Evolutionary conservation across 2,113 vertebrate species (phyloP), one percentile per base, ranked within the genome.

Genomic region (Falcunculus frontatus): DNA sequence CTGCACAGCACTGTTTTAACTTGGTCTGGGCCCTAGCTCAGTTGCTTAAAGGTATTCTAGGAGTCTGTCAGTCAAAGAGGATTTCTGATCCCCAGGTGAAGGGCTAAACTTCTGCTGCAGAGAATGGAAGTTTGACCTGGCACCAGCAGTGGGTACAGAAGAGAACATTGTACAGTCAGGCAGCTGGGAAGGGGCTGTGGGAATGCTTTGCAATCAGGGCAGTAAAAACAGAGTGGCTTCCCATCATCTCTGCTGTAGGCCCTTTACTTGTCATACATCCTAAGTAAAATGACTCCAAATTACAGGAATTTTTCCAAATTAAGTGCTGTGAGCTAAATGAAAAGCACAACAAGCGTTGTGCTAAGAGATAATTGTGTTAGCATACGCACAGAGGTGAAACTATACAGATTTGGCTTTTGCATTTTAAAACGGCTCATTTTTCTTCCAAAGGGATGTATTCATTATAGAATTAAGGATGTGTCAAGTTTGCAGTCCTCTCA

Each of bases 141-240:
- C 3, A 4, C 14, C 53, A 37, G 13, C 4, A 16, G 22, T 11
- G 37, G 77, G 16, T 65, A 10, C 21, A 20, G 33, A 44, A 55
- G 27, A 0, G 0, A 12, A n/a, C 41, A 37, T 21, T 26, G 35
- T 22, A 2, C 2, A 39, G 52, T 13, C 25, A 27, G 25, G 27
- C 12, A 27, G 29, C 32, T 3, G 26, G 33, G 41, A 59, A 20
- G 18, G 29, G 33, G 6, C 23, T 83, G 7, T 22, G 18, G 29
- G 25, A 44, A 11, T 22, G 56, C 46, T 84, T 75, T 65, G 56
- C 67, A 25, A 2, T 52, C 3, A 3, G 16, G 26, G 23, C 16
- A 62, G 56, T 20, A 0, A 1, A 59, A 60, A 46, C 22, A 20
- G 35, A 52, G 22, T 25, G 23, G 4, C 17, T 83, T 20, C 44